Conservation (phyloP, 2,113 vertebrate species). For the Coptodon bakossiorum region DNA sequence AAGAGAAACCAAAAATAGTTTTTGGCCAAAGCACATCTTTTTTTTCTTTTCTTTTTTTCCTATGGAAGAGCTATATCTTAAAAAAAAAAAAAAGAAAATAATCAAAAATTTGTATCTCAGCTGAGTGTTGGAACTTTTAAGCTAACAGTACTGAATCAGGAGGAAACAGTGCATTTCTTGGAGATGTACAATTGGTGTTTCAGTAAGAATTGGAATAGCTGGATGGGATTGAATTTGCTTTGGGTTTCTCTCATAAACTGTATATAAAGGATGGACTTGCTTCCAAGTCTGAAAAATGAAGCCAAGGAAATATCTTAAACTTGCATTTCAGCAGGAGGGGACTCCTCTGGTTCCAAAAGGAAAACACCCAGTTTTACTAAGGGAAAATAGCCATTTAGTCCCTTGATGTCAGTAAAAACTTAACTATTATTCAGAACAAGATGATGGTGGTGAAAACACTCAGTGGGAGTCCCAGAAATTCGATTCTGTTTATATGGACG, state of each 20-base stretch:
- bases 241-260: not conserved
- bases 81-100: not conserved
- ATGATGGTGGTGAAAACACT: not conserved
- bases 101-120: not conserved
- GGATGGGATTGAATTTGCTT: not conserved
- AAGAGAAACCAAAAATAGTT: not conserved
- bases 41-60: not conserved
- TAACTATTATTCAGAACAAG: not conserved
- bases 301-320: not conserved
- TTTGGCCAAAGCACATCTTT: not conserved
- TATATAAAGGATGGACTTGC: not conserved
- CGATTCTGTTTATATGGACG: not conserved
- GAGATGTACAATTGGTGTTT: not conserved
- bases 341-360: not conserved
- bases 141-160: not conserved
- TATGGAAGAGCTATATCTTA: not conserved
- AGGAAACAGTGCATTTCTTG: not conserved
- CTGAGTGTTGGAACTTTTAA: not conserved
- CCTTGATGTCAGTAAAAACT: not conserved
- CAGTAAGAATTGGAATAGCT: not conserved
- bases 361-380: not conserved
- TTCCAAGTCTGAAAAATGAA: not conserved
- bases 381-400: not conserved
- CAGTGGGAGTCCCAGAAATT: not conserved
- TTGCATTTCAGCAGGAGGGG: not conserved